Conservation (phyloP, 1,140 invertebrate species). For the Drosophila murphyi region DNA sequence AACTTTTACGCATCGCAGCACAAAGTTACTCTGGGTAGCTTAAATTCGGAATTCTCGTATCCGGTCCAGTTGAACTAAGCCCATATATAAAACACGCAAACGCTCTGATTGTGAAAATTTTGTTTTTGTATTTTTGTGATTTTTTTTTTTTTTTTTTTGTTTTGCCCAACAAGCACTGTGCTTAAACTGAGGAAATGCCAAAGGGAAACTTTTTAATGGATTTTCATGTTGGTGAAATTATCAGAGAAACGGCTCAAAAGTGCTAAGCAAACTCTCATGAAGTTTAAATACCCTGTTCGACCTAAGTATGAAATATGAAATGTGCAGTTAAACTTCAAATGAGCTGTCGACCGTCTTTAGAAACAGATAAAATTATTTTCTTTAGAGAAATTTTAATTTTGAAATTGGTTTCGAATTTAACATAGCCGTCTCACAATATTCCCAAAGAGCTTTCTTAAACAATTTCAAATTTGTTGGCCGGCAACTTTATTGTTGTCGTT, state of each 20-base stretch:
- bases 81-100: slow-evolving; percentile 35
- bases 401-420: background rate
- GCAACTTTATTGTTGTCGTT: slow-evolving; percentile 1
- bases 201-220: slow-evolving; percentile 79
- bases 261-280: background rate
- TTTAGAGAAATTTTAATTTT: background rate
- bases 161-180: background rate
- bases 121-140: slow-evolving; percentile 9
- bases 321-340: no score
- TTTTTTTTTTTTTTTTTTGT: background rate
- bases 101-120: background rate
- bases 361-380: background rate
- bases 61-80: slow-evolving; percentile 2
- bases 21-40: slow-evolving; percentile 57
- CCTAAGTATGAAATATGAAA: background rate
- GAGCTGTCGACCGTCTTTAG: no score
- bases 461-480: background rate
- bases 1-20: slow-evolving; percentile 72
- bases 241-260: slow-evolving; percentile 35
- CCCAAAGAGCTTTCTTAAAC: background rate
- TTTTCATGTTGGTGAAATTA: slow-evolving; percentile 78
- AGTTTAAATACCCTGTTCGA: background rate
- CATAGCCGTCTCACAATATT: background rate
- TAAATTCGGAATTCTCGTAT: background rate
- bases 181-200: slow-evolving; percentile 57